Percentiles rank a stretch among this genome's conserved stretches.
phyloP scores from a whole-genome alignment of 2,888 invertebrate species.

The Nymphalis polychloros region DNA sequence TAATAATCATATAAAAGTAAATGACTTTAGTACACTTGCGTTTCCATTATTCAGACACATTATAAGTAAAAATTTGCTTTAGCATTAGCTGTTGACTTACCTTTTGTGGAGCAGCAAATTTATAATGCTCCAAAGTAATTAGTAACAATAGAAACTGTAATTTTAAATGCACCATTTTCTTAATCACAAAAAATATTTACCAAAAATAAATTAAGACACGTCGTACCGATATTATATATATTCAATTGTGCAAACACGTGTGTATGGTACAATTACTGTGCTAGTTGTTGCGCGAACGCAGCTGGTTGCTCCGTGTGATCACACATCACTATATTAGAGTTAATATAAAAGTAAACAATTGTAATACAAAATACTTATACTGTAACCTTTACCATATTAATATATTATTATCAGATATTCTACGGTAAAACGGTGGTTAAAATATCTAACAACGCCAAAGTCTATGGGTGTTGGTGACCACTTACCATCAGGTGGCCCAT shows the following conservation, averaged over 20 bases:
- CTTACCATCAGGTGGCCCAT: too few species aligned
- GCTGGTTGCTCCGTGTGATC: constrained; percentile 19
- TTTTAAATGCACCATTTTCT: constrained; percentile 42
- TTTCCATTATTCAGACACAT: not conserved
- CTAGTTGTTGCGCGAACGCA: constrained; percentile 15
- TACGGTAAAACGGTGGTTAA: too few species aligned
- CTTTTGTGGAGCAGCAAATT: constrained; percentile 41
- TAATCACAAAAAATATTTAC: not conserved
- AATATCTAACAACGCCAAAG: too few species aligned
- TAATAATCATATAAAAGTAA: too few species aligned
- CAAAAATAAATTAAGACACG: not conserved
- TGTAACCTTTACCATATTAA: too few species aligned
- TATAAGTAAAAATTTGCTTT: not conserved
- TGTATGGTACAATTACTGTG: constrained; percentile 30
- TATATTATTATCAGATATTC: too few species aligned
- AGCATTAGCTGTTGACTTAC: constrained; percentile 35
- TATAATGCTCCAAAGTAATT: constrained; percentile 22
- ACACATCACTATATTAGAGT: constrained; percentile 7
- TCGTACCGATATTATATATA: constrained; percentile 17
- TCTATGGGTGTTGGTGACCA: too few species aligned
- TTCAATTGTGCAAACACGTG: constrained; percentile 34
- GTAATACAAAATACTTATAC: not conserved
- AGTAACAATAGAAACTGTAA: constrained; percentile 42
- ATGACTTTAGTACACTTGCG: not conserved
- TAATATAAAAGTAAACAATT: constrained; percentile 19